These are phyloP conservation scores for Pinctada fucata DNA, from an alignment of 2,888 invertebrate genomes.

Conservation along the genomic window DNA sequence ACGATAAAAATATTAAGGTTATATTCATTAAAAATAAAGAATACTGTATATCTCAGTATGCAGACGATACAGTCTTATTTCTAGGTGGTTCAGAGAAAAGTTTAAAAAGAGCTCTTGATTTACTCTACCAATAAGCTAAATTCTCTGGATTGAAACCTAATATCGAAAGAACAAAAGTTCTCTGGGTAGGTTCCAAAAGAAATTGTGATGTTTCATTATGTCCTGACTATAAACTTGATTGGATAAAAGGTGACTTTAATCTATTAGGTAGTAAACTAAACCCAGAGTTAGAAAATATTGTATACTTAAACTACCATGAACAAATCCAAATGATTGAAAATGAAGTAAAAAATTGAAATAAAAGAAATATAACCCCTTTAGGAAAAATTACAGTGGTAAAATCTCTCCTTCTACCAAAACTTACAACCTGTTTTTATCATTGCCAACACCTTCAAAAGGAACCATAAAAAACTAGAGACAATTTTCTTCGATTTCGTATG, in stretches of 20 bases:
- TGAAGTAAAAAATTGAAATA: too few relatives aligned
- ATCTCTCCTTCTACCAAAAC: too few relatives aligned
- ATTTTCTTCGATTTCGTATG: too few relatives aligned
- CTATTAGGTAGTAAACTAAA: too few relatives aligned
- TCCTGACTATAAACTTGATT: background rate
- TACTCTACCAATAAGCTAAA: background rate
- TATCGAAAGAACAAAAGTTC: background rate
- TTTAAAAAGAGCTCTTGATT: background rate
- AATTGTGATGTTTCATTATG: background rate
- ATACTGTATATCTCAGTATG: background rate
- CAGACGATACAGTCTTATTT: conserved; percentile 8
- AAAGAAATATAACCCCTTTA: too few relatives aligned
- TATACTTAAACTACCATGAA: too few relatives aligned
- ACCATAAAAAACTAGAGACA: too few relatives aligned
- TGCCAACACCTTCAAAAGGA: too few relatives aligned
- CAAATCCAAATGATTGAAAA: too few relatives aligned
- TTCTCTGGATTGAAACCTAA: conserved; percentile 16
- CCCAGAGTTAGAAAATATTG: background rate
- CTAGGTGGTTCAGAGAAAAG: background rate
- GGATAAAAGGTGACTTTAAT: background rate
- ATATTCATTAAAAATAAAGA: background rate
- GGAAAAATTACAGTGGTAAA: too few relatives aligned
- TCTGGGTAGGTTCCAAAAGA: background rate
- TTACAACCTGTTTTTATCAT: too few relatives aligned
- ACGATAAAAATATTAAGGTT: too few relatives aligned